These are phyloP conservation scores for Hypomesus transpacificus DNA, from an alignment of 2,113 vertebrate genomes.

Conservation along the genomic window DNA sequence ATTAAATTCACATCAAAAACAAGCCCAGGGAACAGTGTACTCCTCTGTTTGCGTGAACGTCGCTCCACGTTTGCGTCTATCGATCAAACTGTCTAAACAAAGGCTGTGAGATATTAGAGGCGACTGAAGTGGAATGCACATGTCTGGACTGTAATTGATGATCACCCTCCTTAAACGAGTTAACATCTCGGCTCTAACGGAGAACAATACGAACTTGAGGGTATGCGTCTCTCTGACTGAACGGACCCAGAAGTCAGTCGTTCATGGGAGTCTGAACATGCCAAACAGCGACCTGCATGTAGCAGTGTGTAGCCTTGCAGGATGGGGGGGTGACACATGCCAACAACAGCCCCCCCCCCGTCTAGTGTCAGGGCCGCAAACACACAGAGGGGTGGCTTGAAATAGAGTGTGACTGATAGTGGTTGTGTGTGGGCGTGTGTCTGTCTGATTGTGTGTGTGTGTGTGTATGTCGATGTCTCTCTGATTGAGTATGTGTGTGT, in stretches of 20 bases:
- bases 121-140: constrained; percentile 49
- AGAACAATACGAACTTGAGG: constrained; percentile 49
- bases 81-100: constrained; percentile 59
- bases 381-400: no score
- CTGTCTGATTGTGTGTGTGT: neutral
- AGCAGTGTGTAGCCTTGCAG: neutral
- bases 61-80: constrained; percentile 27
- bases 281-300: constrained; percentile 42
- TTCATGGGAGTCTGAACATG: constrained; percentile 36
- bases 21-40: neutral
- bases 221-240: constrained; percentile 37
- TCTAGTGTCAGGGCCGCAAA: no score
- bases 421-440: no score
- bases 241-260: constrained; percentile 32
- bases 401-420: neutral
- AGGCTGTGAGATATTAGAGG: constrained; percentile 39
- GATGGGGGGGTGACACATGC: no score
- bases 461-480: neutral
- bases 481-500: neutral
- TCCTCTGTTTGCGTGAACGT: constrained; percentile 2
- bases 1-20: neutral
- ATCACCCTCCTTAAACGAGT: constrained; percentile 54
- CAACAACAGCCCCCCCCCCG: no score
- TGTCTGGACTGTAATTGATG: constrained; percentile 58
- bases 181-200: constrained; percentile 58